phyloP scores from a whole-genome alignment of 2,113 vertebrate genomes.

The Planiliza haematocheilus region DNA sequence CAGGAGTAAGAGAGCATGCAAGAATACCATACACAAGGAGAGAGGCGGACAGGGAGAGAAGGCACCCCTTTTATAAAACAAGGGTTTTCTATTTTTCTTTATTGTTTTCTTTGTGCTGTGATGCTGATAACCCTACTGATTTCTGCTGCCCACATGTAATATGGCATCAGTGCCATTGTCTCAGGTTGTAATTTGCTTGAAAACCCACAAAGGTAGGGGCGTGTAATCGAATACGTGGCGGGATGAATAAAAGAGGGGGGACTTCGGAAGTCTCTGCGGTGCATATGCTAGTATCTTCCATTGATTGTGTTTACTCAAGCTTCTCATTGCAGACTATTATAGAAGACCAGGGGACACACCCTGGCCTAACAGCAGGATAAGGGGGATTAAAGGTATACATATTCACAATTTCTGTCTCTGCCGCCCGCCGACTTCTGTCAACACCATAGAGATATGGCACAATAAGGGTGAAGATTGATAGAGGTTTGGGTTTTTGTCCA shows the following conservation, averaged over 20 bases:
- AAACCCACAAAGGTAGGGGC: conserved; percentile 39
- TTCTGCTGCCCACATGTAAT: conserved; percentile 47
- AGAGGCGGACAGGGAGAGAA: conserved; percentile 33
- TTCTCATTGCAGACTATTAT: conserved; percentile 84
- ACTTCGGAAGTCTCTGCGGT: conserved; percentile 61
- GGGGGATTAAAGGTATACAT: conserved; percentile 76
- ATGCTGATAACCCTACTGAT: conserved; percentile 35
- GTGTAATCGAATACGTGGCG: conserved; percentile 50
- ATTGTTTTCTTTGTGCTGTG: conserved; percentile 27
- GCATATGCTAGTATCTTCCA: conserved; percentile 73
- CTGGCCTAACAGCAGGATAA: conserved; percentile 75
- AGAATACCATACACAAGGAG: conserved; percentile 51
- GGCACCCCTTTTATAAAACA: conserved; percentile 36
- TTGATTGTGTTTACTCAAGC: conserved; percentile 86
- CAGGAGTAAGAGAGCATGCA: conserved; percentile 87
- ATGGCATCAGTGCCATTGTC: conserved; percentile 59
- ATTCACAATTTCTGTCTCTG: conserved; percentile 67
- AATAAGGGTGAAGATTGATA: conserved; percentile 2
- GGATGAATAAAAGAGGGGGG: conserved; percentile 34
- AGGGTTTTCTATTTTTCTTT: neutral
- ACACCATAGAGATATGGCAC: conserved; percentile 26
- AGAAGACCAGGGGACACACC: conserved; percentile 73
- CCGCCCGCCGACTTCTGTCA: conserved; percentile 43
- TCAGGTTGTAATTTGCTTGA: conserved; percentile 52
- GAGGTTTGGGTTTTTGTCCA: neutral